Base-by-base conservation (phyloP, 1,140 invertebrate species). In the Thaumetopoea pityocampa region DNA sequence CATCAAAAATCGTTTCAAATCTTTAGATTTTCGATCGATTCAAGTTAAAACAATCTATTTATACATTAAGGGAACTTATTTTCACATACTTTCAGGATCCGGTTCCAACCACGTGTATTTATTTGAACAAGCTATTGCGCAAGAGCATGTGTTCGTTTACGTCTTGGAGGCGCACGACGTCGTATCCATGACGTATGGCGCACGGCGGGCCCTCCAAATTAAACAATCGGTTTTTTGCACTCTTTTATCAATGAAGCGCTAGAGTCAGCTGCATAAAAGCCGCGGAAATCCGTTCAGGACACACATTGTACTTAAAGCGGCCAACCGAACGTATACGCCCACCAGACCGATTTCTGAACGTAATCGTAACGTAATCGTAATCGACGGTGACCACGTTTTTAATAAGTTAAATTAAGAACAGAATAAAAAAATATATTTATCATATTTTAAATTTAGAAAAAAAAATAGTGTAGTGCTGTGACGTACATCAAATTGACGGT, bases 141-240 rank as follows among this genome's bases (percentile, higher is more conserved):
- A 78, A 64, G 64, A 69, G 62, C 76, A 73, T 65, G 40, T 77
- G 76, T 43, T 24, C 51, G 57, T 52, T 76, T 78, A 70, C 78
- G 79, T 71, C 37, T 51, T 55, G 54, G 55, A 28, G 57, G 62
- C 63, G 58, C 58, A 55, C 67, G 65, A 67, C 67, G 66, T 72
- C 63, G 50, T 57, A 66, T 64, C 59, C 42, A 67, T 80, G 72
- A 80, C 78, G 78, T 77, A 49, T 63, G 51, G 37, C 32, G 32
- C 37, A 45, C 8, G 43, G 8, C 71, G 61, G 70, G 60, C 69
- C 71, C 69, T 70, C 61, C 55, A 62, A 51, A 50, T 58, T 68
- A 74, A 80, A 80, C 71, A 80, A 69, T 70, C 65, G 36, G 67
- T 78, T 80, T 80, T 83, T 83, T 80, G 69, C 78, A 80, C 76